A percentile compares a stretch with the other conserved stretches of the same genome.
Evolutionary conservation across 2,113 vertebrate genomes (phyloP).

Genomic region (Aepyceros melampus): DNA sequence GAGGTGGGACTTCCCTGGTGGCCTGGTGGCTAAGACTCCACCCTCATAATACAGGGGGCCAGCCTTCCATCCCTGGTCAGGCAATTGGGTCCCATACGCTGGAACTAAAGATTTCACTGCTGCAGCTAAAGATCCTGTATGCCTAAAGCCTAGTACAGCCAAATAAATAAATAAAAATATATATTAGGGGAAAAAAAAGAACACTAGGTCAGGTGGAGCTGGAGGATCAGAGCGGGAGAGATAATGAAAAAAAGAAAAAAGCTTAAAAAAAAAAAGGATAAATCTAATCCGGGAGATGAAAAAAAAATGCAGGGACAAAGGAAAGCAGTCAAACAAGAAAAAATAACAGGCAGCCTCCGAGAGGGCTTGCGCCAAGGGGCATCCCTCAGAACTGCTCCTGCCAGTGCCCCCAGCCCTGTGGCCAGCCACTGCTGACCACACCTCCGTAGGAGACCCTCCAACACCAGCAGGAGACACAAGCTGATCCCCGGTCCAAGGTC

Average conservation of each 20-base stretch:
- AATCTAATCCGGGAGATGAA: neutral
- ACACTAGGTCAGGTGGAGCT: neutral
- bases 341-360: neutral
- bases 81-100: neutral
- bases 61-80: neutral
- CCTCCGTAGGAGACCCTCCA: neutral
- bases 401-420: neutral
- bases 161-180: neutral
- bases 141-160: neutral
- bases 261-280: neutral
- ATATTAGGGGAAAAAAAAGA: neutral
- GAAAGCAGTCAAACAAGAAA: neutral
- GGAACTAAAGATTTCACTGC: neutral
- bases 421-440: neutral
- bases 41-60: neutral
- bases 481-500: neutral
- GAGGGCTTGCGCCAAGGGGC: too few relatives aligned
- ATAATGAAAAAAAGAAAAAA: neutral
- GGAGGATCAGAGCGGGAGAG: neutral
- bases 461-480: neutral
- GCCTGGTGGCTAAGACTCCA: neutral
- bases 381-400: fast-evolving
- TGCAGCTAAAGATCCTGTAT: neutral
- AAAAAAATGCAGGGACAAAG: neutral
- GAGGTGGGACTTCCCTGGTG: neutral